A percentile compares a stretch with the other conserved stretches of the same genome.
Evolutionary conservation across 2,797 vertebrate species (phyloP).

Genomic region (Spinus olivaceus): DNA sequence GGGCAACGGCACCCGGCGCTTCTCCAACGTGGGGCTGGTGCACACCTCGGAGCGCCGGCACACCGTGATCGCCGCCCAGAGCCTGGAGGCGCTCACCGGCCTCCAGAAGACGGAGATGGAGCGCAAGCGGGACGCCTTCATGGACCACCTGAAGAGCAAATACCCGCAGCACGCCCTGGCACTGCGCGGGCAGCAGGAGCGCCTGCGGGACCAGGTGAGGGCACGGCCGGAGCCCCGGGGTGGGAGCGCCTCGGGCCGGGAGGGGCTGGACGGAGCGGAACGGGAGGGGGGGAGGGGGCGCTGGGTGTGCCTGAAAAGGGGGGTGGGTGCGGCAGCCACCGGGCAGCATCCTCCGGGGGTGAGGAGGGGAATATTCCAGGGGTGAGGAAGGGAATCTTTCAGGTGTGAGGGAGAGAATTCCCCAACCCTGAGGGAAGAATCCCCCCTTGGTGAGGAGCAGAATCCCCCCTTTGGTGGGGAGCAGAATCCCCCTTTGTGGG

Average conservation of each 20-base stretch:
- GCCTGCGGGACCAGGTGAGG: slow-evolving; percentile 90
- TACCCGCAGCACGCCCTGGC: slow-evolving; percentile 92
- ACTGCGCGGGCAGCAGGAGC: slow-evolving; percentile 83
- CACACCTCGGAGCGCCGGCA: slow-evolving; percentile 96
- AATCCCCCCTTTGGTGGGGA: no score
- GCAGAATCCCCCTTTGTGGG: no score
- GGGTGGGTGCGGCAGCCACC: not conserved
- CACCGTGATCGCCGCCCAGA: slow-evolving; percentile 95
- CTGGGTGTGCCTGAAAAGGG: not conserved
- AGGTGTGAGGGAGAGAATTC: no score
- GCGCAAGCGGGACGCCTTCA: slow-evolving; percentile 94
- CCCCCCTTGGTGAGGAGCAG: no score
- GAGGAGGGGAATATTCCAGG: not conserved
- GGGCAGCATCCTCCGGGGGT: not conserved
- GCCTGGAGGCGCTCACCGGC: slow-evolving; percentile 94
- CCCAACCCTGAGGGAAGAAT: not conserved
- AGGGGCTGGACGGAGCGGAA: not conserved
- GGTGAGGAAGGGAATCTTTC: not conserved
- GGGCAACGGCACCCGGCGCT: slow-evolving; percentile 89
- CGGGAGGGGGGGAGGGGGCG: not conserved
- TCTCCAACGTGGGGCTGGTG: slow-evolving; percentile 98
- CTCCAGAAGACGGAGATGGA: slow-evolving; percentile 97
- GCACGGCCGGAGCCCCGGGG: accelerated
- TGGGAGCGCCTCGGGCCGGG: not conserved
- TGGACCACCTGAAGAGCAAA: slow-evolving; percentile 98